Evolutionary conservation across 1,140 invertebrate genomes (phyloP).

Genomic region (Holcopasites calliopsidis): DNA sequence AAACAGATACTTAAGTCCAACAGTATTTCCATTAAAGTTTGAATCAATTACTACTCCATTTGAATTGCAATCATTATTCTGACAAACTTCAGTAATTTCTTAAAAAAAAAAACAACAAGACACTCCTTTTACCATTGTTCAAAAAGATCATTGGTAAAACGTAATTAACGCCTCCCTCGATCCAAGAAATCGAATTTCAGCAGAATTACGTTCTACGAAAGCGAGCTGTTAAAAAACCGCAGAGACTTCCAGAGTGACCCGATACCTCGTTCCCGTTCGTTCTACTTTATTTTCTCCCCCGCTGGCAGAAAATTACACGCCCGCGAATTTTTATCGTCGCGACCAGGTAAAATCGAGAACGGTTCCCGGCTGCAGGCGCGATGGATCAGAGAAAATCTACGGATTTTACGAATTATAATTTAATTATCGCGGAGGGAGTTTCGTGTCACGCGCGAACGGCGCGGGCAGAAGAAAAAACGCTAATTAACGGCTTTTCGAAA

Average conservation of each 20-base stretch:
- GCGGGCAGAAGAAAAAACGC: background rate
- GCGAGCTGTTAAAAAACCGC: background rate
- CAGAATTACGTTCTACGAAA: background rate
- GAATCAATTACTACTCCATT: no score
- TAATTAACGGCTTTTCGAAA: constrained; percentile 36
- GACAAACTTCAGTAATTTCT: no score
- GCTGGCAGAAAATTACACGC: background rate
- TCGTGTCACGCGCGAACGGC: background rate
- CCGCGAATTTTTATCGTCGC: constrained; percentile 20
- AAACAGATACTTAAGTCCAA: no score
- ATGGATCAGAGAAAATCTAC: background rate
- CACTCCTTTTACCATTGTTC: no score
- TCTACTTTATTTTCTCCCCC: background rate
- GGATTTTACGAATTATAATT: constrained; percentile 36
- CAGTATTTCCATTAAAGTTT: no score
- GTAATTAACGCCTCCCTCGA: no score
- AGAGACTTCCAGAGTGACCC: background rate
- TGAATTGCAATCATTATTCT: no score
- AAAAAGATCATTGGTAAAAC: no score
- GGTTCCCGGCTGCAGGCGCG: background rate
- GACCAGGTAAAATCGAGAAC: constrained; percentile 9
- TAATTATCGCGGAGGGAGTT: constrained; percentile 27
- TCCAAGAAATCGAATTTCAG: no score
- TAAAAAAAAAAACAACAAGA: no score
- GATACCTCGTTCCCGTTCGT: no score